Evolutionary conservation across 2,113 vertebrate species (phyloP), one percentile per base, ranked within the genome.

Genomic region (Microtus oregoni): DNA sequence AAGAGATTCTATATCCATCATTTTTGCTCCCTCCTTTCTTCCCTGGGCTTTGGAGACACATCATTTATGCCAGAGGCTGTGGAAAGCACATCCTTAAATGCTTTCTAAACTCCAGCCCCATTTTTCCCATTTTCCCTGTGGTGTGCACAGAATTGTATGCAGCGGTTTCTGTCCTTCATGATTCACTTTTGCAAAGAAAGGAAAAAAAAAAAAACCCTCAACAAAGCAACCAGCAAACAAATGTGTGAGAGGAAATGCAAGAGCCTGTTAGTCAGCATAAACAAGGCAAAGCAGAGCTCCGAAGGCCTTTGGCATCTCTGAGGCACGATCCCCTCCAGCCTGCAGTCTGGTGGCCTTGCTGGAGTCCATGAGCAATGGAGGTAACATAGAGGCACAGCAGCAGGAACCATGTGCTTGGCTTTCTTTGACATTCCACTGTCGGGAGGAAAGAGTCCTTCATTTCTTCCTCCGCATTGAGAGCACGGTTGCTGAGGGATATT

Each of bases 161-260:
- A 35, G 32, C 55, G 24, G 2, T 81, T 96, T 96, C 32, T 90
- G 78, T 89, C 88, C 63, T 86, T 75, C 10, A 90, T 44, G 72
- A 61, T 14, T 75, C 52, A 32, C 17, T 85, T 67, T 94, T 92
- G 81, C 17, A 75, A 87, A 87, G 61, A 30, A 92, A 89, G 47
- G 32, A 15, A 68, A 85, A 83, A 55, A 81, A 52, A 6, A 94
- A 4, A 58, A 44, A 58, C 1, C 55, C 28, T 44, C 30, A 92
- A 65, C 63, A 58, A 68, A 88, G 28, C 41, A n/a, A 50, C n/a
- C 0, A 3, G 44, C 63, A 41, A 24, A 50, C 58, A 70, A 38
- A 38, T 14, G 32, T 35, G 44, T 35, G 5, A 11, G 63, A 86
- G 35, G 47, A 38, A 93, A 93, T 28, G 12, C 14, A 32, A n/a